These are phyloP conservation scores for Bombus affinis DNA, from an alignment of 1,140 invertebrate species.

Conservation along the genomic window DNA sequence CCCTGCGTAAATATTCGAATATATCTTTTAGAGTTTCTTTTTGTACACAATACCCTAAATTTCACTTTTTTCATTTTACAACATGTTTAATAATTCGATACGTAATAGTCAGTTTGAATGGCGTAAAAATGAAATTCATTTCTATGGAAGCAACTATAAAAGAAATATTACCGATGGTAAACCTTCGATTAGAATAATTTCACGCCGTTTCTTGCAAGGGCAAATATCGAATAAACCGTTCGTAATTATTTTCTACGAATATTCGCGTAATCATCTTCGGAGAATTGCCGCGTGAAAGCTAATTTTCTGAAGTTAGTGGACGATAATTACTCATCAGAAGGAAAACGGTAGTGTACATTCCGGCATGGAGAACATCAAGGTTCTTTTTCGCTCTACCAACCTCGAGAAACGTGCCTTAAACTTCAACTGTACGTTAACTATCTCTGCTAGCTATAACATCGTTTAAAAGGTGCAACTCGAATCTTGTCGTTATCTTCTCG, in stretches of 20 bases:
- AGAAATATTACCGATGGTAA: not conserved
- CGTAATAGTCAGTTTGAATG: not conserved
- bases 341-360: conserved; percentile 34
- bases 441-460: not conserved
- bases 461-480: not conserved
- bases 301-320: conserved; percentile 55
- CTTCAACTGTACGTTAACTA: not conserved
- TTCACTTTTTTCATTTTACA: no score
- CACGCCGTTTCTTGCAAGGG: conserved; percentile 3
- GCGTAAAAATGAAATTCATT: not conserved
- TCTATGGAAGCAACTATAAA: no score
- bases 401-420: not conserved
- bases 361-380: conserved; percentile 3
- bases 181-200: not conserved
- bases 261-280: conserved; percentile 47
- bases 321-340: conserved; percentile 41
- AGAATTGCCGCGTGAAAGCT: conserved; percentile 52
- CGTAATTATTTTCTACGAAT: conserved; percentile 45
- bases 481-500: not conserved
- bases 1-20: no score
- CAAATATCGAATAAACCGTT: conserved; percentile 1
- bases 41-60: no score
- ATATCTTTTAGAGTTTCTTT: no score
- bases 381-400: not conserved
- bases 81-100: no score